Base-by-base conservation (phyloP, 2,888 invertebrate genomes). In the Orchesella flavescens region DNA sequence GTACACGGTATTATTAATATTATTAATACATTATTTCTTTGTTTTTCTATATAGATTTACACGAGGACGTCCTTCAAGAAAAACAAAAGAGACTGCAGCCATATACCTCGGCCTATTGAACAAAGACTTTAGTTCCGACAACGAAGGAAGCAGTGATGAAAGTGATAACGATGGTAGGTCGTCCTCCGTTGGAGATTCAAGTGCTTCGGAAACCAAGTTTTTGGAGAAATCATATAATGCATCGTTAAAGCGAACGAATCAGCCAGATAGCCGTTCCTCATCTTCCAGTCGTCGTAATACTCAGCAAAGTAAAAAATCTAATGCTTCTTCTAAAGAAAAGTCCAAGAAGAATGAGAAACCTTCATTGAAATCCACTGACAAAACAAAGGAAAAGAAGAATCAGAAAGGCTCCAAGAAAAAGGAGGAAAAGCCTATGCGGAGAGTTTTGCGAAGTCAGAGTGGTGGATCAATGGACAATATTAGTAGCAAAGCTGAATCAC, bases 31-130 rank as follows among this genome's bases (percentile, higher is more conserved):
- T 44, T 17, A n/a, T 3, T 43, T 43, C 43, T 43, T 19, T 69
- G 15, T 21, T 23, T 55, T 13, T 24, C 13, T 21, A 24, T 69
- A 1, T 49, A 78, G 78, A n/a, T 79, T 65, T 59, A 66, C 44
- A 13, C 73, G 46, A 44, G 83, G 86, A 19, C 83, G 89, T n/a
- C 89, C 89, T 3, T 86, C 93, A 12, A 91, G 94, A 49, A 94
- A 94, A 90, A 94, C 94, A 0, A 95, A 94, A 90, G 94, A 94
- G 90, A 94, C 94, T 24, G 94, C 94, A 1, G 92, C 94, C 9
- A 92, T 94, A 76, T 94, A 94, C 87, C 93, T 94, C 93, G 94
- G 94, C 89, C 92, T 94, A 85, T 91, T 94, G 68, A 94, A 94
- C 3, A 93, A 93, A 87, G 94, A 94, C 89, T 90, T 94, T 72